Conservation (phyloP, 2,113 vertebrate species). For the Mesitornis unicolor region DNA sequence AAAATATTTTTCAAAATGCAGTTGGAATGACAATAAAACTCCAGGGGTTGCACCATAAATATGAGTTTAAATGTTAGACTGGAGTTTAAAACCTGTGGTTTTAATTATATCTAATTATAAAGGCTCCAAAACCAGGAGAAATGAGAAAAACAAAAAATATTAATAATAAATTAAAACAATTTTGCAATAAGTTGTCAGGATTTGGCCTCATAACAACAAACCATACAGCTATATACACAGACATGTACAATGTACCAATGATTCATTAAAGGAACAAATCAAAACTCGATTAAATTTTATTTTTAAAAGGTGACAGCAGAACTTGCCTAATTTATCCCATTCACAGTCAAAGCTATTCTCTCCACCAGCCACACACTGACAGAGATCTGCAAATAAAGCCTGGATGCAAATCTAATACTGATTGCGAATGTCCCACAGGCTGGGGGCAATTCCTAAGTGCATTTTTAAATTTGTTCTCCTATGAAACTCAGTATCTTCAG, state of each 20-base stretch:
- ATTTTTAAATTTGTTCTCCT: neutral
- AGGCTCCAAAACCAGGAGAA: conserved; percentile 13
- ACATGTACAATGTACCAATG: neutral
- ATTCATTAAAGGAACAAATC: conserved; percentile 39
- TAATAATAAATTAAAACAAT: conserved; percentile 59
- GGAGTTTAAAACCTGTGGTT: conserved; percentile 55
- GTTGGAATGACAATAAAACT: conserved; percentile 54
- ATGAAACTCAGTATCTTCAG: neutral
- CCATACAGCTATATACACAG: neutral
- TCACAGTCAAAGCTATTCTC: neutral
- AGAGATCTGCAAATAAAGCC: neutral
- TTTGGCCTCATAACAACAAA: conserved; percentile 37
- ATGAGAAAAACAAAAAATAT: conserved; percentile 36
- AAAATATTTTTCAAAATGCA: conserved; percentile 1
- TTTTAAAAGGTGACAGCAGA: conserved; percentile 42
- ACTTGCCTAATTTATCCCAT: conserved; percentile 21
- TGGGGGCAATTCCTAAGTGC: neutral
- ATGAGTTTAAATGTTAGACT: conserved; percentile 29
- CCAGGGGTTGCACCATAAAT: conserved; percentile 46
- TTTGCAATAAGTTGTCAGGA: conserved; percentile 27
- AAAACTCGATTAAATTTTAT: conserved; percentile 37
- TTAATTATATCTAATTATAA: conserved; percentile 61
- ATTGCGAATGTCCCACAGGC: neutral
- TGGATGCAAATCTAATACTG: neutral
- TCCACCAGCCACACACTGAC: neutral